phyloP scores from a whole-genome alignment of 2,888 invertebrate species.

The Caradrina clavipalpis region DNA sequence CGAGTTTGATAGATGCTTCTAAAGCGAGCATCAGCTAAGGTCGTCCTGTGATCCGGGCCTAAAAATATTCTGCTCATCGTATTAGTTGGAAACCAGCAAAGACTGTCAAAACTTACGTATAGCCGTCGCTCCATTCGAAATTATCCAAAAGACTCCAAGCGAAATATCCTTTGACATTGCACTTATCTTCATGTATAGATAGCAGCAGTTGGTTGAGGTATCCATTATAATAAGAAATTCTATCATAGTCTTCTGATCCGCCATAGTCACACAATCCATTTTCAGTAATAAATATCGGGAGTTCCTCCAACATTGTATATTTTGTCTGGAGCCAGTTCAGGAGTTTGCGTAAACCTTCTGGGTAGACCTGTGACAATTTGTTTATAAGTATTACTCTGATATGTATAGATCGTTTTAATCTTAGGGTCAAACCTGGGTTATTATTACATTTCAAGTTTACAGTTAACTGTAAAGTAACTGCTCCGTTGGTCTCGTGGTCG shows the following conservation, averaged over 20 bases:
- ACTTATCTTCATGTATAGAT: slow-evolving; percentile 72
- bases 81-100: not conserved
- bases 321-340: slow-evolving; percentile 92
- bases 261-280: slow-evolving; percentile 86
- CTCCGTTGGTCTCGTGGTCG: too few relatives aligned
- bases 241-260: slow-evolving; percentile 69
- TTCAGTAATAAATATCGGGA: slow-evolving; percentile 88
- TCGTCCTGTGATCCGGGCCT: too few relatives aligned
- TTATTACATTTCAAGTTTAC: too few relatives aligned
- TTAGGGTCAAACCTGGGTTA: too few relatives aligned
- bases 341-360: slow-evolving; percentile 92
- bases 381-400: not conserved
- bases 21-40: too few relatives aligned
- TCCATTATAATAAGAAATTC: slow-evolving; percentile 84
- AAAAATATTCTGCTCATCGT: too few relatives aligned
- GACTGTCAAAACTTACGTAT: slow-evolving; percentile 58
- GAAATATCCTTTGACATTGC: slow-evolving; percentile 82
- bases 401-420: too few relatives aligned
- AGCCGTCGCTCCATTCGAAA: slow-evolving; percentile 77
- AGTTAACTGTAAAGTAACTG: too few relatives aligned
- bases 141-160: slow-evolving; percentile 64
- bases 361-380: slow-evolving; percentile 86
- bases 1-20: too few relatives aligned
- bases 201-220: slow-evolving; percentile 72
- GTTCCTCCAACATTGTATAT: slow-evolving; percentile 86